These are phyloP conservation scores for Trididemnum nubilum DNA, from an alignment of 23 tunicate species.

Conservation along the genomic window DNA sequence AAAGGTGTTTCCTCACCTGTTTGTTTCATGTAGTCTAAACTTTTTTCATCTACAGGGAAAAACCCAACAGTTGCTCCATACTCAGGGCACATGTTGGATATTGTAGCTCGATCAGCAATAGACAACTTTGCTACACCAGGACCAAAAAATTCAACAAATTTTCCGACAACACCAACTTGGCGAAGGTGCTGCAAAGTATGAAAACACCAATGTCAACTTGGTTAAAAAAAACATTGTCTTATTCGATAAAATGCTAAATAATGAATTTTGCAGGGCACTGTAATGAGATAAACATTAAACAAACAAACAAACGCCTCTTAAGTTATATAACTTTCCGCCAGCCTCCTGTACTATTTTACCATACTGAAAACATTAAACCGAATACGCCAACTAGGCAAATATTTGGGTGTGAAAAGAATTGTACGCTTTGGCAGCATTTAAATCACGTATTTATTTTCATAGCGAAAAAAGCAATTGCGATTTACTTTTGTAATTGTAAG, in stretches of 20 bases:
- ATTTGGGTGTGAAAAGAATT: too few relatives aligned
- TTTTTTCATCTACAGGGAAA: constrained; percentile 89
- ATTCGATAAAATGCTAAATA: not conserved
- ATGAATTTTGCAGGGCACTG: too few relatives aligned
- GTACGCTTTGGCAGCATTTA: too few relatives aligned
- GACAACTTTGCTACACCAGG: constrained; percentile 92
- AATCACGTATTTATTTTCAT: too few relatives aligned
- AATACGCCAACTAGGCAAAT: too few relatives aligned
- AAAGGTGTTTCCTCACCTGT: too few relatives aligned
- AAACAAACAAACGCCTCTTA: too few relatives aligned
- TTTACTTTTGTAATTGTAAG: constrained; percentile 92
- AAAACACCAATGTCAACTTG: not conserved
- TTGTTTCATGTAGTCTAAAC: constrained; percentile 86
- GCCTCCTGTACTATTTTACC: too few relatives aligned
- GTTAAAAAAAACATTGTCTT: not conserved
- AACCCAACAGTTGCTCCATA: constrained; percentile 99
- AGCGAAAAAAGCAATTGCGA: too few relatives aligned
- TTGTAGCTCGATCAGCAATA: constrained; percentile 97
- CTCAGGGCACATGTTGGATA: constrained; percentile 99
- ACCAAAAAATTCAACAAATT: constrained; percentile 98
- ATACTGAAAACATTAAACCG: too few relatives aligned
- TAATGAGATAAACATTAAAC: too few relatives aligned
- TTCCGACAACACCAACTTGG: constrained; percentile 94
- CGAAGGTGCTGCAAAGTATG: constrained; percentile 66
- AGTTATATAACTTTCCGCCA: too few relatives aligned